Evolutionary conservation across 2,113 vertebrate genomes (phyloP), one percentile per base, ranked within the genome.

Genomic region (Podarcis raffonei): DNA sequence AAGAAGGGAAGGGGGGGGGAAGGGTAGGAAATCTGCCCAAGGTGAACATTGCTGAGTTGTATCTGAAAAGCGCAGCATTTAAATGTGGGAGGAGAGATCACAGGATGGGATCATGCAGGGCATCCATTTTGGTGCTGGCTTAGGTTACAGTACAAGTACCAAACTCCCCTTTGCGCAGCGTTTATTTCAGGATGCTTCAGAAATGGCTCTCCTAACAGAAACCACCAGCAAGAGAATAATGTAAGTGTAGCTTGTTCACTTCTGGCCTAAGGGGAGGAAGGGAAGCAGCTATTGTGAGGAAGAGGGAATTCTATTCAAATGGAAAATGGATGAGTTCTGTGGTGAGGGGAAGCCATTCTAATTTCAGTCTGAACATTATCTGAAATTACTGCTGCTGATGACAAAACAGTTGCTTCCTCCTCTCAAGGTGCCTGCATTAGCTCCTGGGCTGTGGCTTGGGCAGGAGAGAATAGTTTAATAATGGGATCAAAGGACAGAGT

Each of bases 1-100:
- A 81, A 25, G 18, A n/a, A 69, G 37, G 22, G 71, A 11, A 71
- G 22, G 32, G 86, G 87, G 65, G 85, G 91, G 69, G 4, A 0
- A 72, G 72, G 48, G 48, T 53, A 53, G 48, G 48, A 53, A 12
- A 53, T 53, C 48, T 35, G 84, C 83, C 48, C 93, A 95, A 94
- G 90, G 91, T 94, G 91, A 96, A 89, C 77, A 62, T 66, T 22
- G 69, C 81, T 27, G 35, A 75, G 48, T 57, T 13, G 69, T 48
- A 75, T 83, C 65, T 86, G 78, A 81, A 86, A 53, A 53, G n/a
- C 37, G 6, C 78, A 77, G 86, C 2, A 0, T 53, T 74, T 48
- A 83, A 32, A 42, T 89, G 89, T 87, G 78, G 37, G 85, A 89
- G 88, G 62, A 37, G 65, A 39, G 0, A 0, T 1, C 15, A 39